Evolutionary conservation across 1,140 invertebrate species (phyloP).

Genomic region (Cecropterus lyciades): DNA sequence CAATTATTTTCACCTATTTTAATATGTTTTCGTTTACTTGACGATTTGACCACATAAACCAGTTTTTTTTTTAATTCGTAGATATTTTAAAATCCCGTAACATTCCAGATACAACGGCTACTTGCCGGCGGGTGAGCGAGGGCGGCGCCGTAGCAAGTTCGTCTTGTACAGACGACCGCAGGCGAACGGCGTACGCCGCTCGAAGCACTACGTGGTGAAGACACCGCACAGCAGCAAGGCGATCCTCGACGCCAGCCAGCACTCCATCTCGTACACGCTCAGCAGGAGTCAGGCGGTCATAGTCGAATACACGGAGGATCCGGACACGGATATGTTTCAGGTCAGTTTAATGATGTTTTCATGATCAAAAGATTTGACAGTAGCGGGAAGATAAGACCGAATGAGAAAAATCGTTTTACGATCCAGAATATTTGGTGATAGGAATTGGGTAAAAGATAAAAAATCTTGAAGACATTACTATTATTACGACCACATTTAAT

Average conservation of each 20-base stretch:
- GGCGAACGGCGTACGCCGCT: conserved; percentile 97
- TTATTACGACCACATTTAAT: too few species aligned
- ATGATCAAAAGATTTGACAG: too few species aligned
- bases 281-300: conserved; percentile 98
- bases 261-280: conserved; percentile 98
- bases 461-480: too few species aligned
- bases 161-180: conserved; percentile 92
- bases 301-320: conserved; percentile 97
- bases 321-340: conserved; percentile 99
- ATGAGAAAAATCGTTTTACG: too few species aligned
- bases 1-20: too few species aligned
- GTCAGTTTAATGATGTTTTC: conserved; percentile 82
- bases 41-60: too few species aligned
- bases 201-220: conserved; percentile 97
- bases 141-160: conserved; percentile 96
- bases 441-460: too few species aligned
- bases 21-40: too few species aligned
- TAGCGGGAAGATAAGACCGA: too few species aligned
- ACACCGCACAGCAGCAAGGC: conserved; percentile 95
- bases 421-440: too few species aligned
- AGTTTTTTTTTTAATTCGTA: not conserved
- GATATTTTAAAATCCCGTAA: not conserved
- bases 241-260: conserved; percentile 94
- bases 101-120: conserved; percentile 96
- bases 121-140: conserved; percentile 95